Percentiles rank a stretch among this genome's conserved stretches.
Conservation (phyloP, 2,888 invertebrate species). For the Ernsta delagoae region DNA sequence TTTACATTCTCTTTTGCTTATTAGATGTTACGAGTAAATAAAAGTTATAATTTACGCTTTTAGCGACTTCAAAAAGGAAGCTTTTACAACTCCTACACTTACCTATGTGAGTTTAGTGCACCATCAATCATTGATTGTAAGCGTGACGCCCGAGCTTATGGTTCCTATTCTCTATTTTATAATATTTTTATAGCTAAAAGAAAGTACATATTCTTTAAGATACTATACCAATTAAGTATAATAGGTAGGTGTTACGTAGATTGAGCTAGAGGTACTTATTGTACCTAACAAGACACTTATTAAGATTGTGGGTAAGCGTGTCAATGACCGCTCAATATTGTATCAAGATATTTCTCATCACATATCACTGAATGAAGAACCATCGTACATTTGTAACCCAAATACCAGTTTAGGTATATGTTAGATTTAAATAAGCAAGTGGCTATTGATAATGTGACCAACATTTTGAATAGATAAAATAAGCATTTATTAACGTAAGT, state of each 20-base stretch:
- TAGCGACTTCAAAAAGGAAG: no score
- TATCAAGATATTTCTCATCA: slow-evolving; percentile 51
- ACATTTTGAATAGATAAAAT: slow-evolving; percentile 13
- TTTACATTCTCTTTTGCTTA: not conserved
- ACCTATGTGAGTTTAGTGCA: no score
- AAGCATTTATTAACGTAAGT: not conserved
- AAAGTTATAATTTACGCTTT: no score
- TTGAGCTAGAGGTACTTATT: no score
- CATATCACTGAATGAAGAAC: slow-evolving; percentile 48
- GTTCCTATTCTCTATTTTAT: no score
- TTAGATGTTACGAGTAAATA: not conserved
- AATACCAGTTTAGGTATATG: slow-evolving; percentile 45
- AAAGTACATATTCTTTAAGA: no score
- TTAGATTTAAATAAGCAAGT: slow-evolving; percentile 46
- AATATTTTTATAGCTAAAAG: no score
- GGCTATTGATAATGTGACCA: slow-evolving; percentile 27
- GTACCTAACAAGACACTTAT: not conserved
- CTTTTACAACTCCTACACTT: no score
- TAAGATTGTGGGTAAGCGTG: slow-evolving; percentile 44
- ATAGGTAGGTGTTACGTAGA: no score
- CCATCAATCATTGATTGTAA: no score
- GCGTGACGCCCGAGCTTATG: no score
- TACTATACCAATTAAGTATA: no score
- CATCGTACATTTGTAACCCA: slow-evolving; percentile 52
- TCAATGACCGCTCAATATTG: slow-evolving; percentile 50